These are phyloP conservation scores for Pollachius pollachius DNA, from an alignment of 2,113 vertebrate genomes.

Conservation along the genomic window DNA sequence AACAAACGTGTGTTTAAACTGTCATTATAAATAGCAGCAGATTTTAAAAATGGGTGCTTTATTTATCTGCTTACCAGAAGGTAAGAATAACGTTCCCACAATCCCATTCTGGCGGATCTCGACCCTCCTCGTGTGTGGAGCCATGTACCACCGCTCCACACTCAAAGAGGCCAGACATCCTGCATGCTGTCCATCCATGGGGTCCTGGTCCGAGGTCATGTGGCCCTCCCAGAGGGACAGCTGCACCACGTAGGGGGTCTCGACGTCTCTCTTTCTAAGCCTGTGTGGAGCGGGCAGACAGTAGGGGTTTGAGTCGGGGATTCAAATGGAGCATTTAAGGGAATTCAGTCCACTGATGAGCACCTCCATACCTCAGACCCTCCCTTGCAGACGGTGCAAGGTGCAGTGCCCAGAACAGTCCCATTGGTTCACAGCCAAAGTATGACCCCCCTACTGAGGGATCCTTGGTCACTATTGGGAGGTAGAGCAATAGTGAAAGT, in stretches of 20 bases:
- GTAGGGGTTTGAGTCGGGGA: neutral
- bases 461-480: slow-evolving; percentile 54
- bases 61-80: slow-evolving; percentile 52
- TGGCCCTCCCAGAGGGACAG: slow-evolving; percentile 2
- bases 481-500: neutral
- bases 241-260: slow-evolving; percentile 8
- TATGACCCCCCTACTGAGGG: slow-evolving; percentile 67
- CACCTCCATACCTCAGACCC: slow-evolving; percentile 56
- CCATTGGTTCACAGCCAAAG: slow-evolving; percentile 71
- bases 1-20: no score
- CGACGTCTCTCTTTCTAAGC: slow-evolving; percentile 59
- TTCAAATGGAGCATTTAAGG: neutral
- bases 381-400: slow-evolving; percentile 51
- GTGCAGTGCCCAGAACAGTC: slow-evolving; percentile 69
- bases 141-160: slow-evolving; percentile 65
- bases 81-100: slow-evolving; percentile 68
- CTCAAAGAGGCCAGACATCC: slow-evolving; percentile 45
- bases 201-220: neutral
- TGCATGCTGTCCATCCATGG: neutral
- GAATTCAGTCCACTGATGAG: no score
- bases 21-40: no score
- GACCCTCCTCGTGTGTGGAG: slow-evolving; percentile 56
- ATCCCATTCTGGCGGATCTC: slow-evolving; percentile 53
- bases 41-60: no score
- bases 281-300: slow-evolving; percentile 38